Base-by-base conservation (phyloP, 1,140 invertebrate species). In the Musca domestica region DNA sequence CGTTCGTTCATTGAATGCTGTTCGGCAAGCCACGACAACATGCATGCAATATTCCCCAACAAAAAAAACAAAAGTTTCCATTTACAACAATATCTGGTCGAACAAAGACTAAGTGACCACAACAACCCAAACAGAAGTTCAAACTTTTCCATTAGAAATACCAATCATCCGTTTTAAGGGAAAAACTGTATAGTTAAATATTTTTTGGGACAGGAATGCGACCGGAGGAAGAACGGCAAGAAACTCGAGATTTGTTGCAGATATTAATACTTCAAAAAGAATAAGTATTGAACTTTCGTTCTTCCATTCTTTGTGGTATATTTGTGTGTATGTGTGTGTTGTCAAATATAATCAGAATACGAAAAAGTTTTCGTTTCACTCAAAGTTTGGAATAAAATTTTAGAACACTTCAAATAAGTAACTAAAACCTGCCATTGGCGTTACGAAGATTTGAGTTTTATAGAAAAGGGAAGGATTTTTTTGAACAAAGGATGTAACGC, bases 251-350 rank as follows among this genome's bases (percentile, higher is more conserved):
- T 41, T 56, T 56, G 23, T 22, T 15, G 22, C 52, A 27, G 52
- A 56, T 56, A 56, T 56, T 56, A 56, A 56, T 56, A 56, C 52
- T 25, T 56, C 22, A 56, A 56, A 41, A 30, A 9, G 34, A 41
- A 41, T 41, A 41, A 56, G 52, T 56, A 56, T 56, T 56, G 52
- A 56, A 56, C 52, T 56, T 56, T 56, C 12, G 34, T 41, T 41
- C 5, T 41, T 41, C 9, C 27, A 30, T 3, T 9, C 9, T 30
- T 9, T 30, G 34, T 41, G 6, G 34, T 41, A n/a, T n/a, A n/a
- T n/a, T n/a, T n/a, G n/a, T n/a, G n/a, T n/a, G n/a, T n/a, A n/a
- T n/a, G n/a, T 12, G 10, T 10, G 12, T 30, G 3, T 30, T 30
- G 27, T 30, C 27, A 30, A 41, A 41, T 41, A 41, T 41, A 41